Conservation (phyloP, 2,888 invertebrate species). For the Pogonocherus hispidulus region DNA sequence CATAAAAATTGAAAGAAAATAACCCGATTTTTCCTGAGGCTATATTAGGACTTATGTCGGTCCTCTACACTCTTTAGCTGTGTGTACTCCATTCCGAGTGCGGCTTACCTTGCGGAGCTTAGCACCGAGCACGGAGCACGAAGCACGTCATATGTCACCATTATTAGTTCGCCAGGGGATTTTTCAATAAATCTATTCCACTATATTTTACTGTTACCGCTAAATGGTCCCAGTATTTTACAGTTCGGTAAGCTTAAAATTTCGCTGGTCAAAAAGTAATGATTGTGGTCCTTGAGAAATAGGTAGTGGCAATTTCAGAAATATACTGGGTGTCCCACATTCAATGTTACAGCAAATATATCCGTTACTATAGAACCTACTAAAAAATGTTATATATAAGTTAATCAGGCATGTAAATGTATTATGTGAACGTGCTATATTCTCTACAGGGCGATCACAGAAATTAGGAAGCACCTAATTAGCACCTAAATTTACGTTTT, state of each 20-base stretch:
- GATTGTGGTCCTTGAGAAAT: background rate
- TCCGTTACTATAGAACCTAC: no score
- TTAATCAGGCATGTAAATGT: no score
- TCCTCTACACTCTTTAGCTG: background rate
- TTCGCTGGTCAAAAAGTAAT: conserved; percentile 4
- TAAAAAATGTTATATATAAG: no score
- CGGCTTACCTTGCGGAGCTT: conserved; percentile 45
- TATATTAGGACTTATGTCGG: background rate
- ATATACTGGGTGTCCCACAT: no score
- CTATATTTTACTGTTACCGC: conserved; percentile 57
- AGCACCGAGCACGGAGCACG: conserved; percentile 36
- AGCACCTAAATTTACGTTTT: no score
- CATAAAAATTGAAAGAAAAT: background rate
- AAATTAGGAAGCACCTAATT: no score
- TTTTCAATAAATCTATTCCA: conserved; percentile 58
- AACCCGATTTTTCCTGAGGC: background rate
- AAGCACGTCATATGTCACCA: conserved; percentile 58
- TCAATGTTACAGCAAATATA: no score
- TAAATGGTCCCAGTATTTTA: conserved; percentile 55
- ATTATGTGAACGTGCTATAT: no score
- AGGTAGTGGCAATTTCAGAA: no score
- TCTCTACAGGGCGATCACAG: no score
- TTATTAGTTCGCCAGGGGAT: conserved; percentile 55
- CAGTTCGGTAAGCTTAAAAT: conserved; percentile 28
- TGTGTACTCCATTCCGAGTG: conserved; percentile 20